Conservation (phyloP, 1,140 invertebrate genomes). For the Drosophila bipectinata region DNA sequence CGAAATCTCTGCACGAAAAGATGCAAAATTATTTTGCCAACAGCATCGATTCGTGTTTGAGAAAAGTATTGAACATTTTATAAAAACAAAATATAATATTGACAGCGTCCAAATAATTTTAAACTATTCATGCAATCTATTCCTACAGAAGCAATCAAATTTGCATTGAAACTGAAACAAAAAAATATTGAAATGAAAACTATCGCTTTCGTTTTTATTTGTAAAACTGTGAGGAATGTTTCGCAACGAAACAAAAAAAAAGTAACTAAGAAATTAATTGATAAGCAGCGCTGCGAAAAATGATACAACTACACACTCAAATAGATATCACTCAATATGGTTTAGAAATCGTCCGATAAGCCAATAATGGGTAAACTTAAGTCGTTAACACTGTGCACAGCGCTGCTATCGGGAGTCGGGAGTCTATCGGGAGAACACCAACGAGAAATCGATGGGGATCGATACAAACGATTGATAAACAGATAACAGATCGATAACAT, state of each 20-base stretch:
- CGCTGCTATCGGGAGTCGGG: constrained; percentile 37
- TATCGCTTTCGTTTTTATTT: constrained; percentile 51
- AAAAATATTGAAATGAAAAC: constrained; percentile 24
- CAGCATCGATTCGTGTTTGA: constrained; percentile 17
- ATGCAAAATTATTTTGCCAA: constrained; percentile 7
- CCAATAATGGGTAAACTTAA: constrained; percentile 45
- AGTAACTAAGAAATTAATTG: constrained; percentile 51
- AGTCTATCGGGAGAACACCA: constrained; percentile 10
- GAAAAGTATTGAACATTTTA: constrained; percentile 30
- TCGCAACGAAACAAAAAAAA: constrained; percentile 79
- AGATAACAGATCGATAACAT: constrained; percentile 31
- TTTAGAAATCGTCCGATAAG: constrained; percentile 61
- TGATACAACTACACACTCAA: constrained; percentile 45
- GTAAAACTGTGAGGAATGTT: constrained; percentile 81
- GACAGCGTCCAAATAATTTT: constrained; percentile 62
- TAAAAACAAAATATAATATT: constrained; percentile 20
- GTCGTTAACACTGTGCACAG: constrained; percentile 39
- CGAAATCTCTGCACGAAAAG: constrained; percentile 12
- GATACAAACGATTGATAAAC: constrained; percentile 36
- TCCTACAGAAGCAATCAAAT: constrained; percentile 66
- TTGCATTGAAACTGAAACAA: constrained; percentile 56
- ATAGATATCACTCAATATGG: constrained; percentile 41
- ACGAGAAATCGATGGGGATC: constrained; percentile 13
- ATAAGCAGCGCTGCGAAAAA: constrained; percentile 42
- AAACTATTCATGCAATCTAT: constrained; percentile 63